Evolutionary conservation across 1,140 invertebrate species (phyloP), one percentile per base, ranked within the genome.

Genomic region (Colletes gigas): DNA sequence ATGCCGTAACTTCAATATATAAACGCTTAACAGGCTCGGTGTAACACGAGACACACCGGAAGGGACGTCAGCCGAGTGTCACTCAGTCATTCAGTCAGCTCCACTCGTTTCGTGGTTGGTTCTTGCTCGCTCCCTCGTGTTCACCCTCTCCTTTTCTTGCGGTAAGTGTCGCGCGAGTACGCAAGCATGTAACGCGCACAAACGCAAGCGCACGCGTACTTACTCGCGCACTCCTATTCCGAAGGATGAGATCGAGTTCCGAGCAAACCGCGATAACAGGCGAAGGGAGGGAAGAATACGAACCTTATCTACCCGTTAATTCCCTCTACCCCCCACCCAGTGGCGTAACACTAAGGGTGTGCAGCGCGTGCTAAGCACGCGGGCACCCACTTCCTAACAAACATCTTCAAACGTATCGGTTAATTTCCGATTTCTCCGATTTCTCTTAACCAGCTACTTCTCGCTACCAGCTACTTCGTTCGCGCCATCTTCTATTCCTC

Each of bases 11-110:
- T 92, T 91, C 90, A 92, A 93, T 93, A 92, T 79, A 79, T 89
- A 91, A 92, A 92, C 89, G 89, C 89, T 91, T 92, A 91, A 92
- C 87, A 79, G 88, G 82, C 87, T 86, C 78, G 84, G 82, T 88
- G 92, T 92, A 92, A 93, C 90, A 91, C 89, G 89, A 92, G 92
- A 91, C 92, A 91, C 86, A 91, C 91, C 92, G 92, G 92, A 93
- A 93, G 88, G 89, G 90, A 90, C 91, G 89, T 92, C 89, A 91
- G 83, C 88, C 88, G 89, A 91, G 90, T 92, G 92, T 92, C 90
- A 92, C 89, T 92, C 89, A 89, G 89, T 92, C 89, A 90, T 89
- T 91, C 88, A 88, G 85, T 84, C 87, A 84, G 76, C 79, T 84
- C 77, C 62, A 15, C 76, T 86, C 77, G 68, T 75, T 82, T 72